A percentile compares a stretch with the other conserved stretches of the same genome.
Conservation (phyloP, 1,140 invertebrate species). For the Eriocheir sinensis region DNA sequence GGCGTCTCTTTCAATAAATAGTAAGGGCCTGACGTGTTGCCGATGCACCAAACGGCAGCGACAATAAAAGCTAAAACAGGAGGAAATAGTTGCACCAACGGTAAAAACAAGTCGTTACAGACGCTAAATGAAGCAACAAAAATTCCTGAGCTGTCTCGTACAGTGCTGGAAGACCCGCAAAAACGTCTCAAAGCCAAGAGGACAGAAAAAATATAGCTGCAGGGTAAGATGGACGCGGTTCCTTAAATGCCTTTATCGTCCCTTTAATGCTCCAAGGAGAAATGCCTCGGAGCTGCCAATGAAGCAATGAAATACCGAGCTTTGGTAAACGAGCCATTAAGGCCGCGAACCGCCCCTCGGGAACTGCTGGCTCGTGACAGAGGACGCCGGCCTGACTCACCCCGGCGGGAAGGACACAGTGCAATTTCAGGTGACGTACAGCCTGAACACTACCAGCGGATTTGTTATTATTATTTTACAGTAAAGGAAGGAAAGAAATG, state of each 20-base stretch:
- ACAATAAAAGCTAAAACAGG: slow-evolving; percentile 12
- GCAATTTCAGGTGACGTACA: background rate
- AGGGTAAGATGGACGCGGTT: slow-evolving; percentile 11
- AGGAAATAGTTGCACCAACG: background rate
- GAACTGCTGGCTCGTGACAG: background rate
- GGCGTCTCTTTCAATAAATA: background rate
- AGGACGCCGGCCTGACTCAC: background rate
- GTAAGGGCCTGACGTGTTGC: slow-evolving; percentile 1
- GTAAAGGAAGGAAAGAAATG: too few species aligned
- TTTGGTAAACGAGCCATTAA: slow-evolving; percentile 5
- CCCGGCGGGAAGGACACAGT: background rate
- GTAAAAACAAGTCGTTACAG: slow-evolving; percentile 25
- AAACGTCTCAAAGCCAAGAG: background rate
- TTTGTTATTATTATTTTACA: background rate
- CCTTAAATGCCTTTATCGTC: slow-evolving; percentile 24
- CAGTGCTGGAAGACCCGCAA: background rate
- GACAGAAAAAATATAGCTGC: background rate
- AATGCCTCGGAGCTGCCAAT: slow-evolving; percentile 13
- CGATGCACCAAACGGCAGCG: slow-evolving; percentile 10
- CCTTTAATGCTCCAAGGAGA: background rate
- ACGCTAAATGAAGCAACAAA: slow-evolving; percentile 25
- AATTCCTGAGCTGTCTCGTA: slow-evolving; percentile 23
- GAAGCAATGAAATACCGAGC: slow-evolving; percentile 24
- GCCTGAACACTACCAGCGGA: too few species aligned
- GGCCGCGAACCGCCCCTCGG: background rate